phyloP scores from a whole-genome alignment of 2,113 vertebrate species.

The Saccopteryx leptura region DNA sequence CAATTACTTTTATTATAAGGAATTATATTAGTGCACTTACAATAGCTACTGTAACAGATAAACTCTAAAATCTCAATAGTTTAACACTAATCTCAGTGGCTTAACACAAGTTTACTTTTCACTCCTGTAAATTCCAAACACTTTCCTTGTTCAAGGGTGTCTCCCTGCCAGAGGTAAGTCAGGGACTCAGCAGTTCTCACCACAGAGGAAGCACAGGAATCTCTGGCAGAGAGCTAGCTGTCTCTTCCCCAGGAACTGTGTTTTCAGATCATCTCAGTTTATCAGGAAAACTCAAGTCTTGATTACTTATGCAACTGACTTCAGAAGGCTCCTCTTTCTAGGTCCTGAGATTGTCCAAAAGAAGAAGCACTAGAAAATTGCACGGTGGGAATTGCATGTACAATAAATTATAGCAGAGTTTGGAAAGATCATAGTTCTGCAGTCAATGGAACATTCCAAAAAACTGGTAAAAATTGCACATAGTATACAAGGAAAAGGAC shows the following conservation, averaged over 20 bases:
- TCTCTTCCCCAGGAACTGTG: not conserved
- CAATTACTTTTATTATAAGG: slow-evolving; percentile 21
- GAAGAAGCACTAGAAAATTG: not conserved
- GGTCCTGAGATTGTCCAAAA: not conserved
- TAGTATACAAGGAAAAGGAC: not conserved
- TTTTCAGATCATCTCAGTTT: not conserved
- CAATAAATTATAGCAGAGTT: not conserved
- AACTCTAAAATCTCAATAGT: slow-evolving; percentile 32
- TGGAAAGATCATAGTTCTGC: not conserved
- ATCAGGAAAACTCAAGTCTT: not conserved
- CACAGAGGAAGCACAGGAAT: not conserved
- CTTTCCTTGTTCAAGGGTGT: not conserved
- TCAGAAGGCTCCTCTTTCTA: not conserved
- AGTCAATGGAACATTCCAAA: not conserved
- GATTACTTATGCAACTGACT: not conserved
- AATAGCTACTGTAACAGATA: slow-evolving; percentile 41
- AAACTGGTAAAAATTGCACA: not conserved
- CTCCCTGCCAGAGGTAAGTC: not conserved
- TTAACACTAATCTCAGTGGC: slow-evolving; percentile 22
- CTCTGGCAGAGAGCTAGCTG: not conserved
- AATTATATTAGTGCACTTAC: not conserved
- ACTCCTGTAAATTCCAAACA: not conserved
- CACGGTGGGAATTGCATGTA: not conserved
- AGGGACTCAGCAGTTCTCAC: not conserved
- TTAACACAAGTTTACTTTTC: slow-evolving; percentile 23